phyloP scores from a whole-genome alignment of 2,888 invertebrate genomes.

The Eupithecia insigniata region DNA sequence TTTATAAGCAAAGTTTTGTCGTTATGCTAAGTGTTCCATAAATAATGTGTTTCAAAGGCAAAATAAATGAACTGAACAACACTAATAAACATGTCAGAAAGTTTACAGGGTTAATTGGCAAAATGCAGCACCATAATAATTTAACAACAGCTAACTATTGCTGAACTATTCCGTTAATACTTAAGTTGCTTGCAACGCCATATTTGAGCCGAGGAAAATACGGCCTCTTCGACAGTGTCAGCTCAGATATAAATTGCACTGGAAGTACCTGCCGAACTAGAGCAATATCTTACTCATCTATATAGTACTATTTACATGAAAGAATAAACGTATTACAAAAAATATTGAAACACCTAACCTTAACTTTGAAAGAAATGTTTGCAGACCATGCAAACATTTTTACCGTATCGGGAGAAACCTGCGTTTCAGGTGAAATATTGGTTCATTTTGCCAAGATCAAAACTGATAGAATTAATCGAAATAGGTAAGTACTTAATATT shows the following conservation, averaged over 20 bases:
- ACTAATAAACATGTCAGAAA: slow-evolving; percentile 1
- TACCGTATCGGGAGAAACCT: not conserved
- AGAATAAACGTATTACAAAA: not conserved
- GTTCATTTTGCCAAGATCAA: not conserved
- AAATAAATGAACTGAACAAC: not conserved
- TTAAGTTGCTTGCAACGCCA: slow-evolving; percentile 63
- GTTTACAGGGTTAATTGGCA: not conserved
- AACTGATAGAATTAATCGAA: not conserved
- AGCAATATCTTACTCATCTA: not conserved
- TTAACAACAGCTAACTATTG: slow-evolving; percentile 37
- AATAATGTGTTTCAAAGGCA: not conserved
- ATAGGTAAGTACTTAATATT: no score
- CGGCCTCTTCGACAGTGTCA: slow-evolving; percentile 48
- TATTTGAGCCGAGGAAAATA: slow-evolving; percentile 66
- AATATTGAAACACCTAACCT: not conserved
- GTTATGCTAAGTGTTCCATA: not conserved
- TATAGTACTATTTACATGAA: not conserved
- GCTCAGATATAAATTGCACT: slow-evolving; percentile 19
- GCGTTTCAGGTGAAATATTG: no score
- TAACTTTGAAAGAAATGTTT: not conserved
- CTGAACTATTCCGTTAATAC: slow-evolving; percentile 57
- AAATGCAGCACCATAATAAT: not conserved
- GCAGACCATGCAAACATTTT: not conserved
- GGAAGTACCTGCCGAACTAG: slow-evolving; percentile 11
- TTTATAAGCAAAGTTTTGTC: not conserved